Percentiles rank a stretch among this genome's conserved stretches.
Conservation (phyloP, 2,888 invertebrate genomes). For the Orthonevra nobilis region DNA sequence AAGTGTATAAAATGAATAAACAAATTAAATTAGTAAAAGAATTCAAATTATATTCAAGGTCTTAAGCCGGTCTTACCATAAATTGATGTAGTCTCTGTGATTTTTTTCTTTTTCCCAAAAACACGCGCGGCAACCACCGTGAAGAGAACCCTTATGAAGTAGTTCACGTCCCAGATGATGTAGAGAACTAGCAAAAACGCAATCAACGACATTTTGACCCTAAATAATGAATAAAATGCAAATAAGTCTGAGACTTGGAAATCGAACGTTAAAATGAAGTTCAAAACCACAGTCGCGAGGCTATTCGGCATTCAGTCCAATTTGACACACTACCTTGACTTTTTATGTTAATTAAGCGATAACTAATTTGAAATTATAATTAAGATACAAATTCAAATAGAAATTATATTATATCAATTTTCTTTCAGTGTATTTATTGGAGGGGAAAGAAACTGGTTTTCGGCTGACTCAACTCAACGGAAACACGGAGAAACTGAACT, state of each 20-base stretch:
- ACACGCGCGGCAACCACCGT: conserved; percentile 86
- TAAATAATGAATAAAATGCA: conserved; percentile 10
- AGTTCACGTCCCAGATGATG: conserved; percentile 89
- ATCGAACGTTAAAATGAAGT: conserved; percentile 18
- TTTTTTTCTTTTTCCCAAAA: conserved; percentile 86
- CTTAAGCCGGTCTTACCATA: conserved; percentile 83
- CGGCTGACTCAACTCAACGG: no score
- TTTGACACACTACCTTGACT: no score
- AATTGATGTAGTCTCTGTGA: conserved; percentile 86
- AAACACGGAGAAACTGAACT: no score
- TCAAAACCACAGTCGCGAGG: neutral
- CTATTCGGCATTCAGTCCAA: no score
- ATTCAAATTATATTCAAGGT: no score
- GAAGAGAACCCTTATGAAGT: conserved; percentile 87
- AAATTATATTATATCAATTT: neutral
- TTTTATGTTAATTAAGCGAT: neutral
- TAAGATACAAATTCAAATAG: neutral
- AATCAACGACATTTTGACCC: conserved; percentile 76
- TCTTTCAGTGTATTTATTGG: neutral
- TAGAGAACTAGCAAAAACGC: conserved; percentile 82
- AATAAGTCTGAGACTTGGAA: neutral
- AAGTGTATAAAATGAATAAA: neutral
- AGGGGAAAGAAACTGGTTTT: neutral
- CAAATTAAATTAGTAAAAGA: neutral
- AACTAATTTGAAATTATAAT: neutral